Base-by-base conservation (phyloP, 1,140 invertebrate species). In the Drosophila kurseongensis region DNA sequence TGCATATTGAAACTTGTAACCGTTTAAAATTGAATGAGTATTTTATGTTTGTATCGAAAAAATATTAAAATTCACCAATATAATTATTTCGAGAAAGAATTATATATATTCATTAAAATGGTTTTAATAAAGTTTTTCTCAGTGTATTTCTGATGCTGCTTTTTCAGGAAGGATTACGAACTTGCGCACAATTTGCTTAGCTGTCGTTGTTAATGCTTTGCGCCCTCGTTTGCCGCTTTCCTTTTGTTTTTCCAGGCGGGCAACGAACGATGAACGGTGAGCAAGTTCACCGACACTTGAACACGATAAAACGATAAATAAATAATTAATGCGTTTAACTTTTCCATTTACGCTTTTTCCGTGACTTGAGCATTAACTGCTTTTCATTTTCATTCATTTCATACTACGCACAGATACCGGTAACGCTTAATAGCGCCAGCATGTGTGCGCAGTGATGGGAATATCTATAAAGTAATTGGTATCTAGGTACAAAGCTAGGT, bases 241-340 rank as follows among this genome's bases (percentile, higher is more conserved):
- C 58, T 50, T 84, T 61, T 62, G 44, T 48, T 56, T 48, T 62
- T 59, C 66, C 69, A 44, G 60, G 61, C 47, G 59, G 36, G 16
- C 60, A 74, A 27, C 48, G 56, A 48, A 71, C 67, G 65, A 41
- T 69, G 52, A 71, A 59, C 63, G 65, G 63, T 60, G 60, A 45
- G 48, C 79, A 75, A 77, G 85, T 90, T 90, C 86, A 90, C 69
- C 86, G 85, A 90, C 85, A 82, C 82, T 91, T 90, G 75, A 82
- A 75, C 76, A 89, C 82, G 77, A 77, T 91, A 91, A 90, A 88
- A 81, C 82, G 78, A 90, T 90, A 90, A 90, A 91, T 91, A 81
- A 91, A 91, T 91, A 91, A 91, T 89, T 91, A 91, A 91, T 91
- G 82, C 77, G 76, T 81, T 91, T 81, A 91, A 89, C 83, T 89